Evolutionary conservation across 2,797 vertebrate species (phyloP), one percentile per base, ranked within the genome.

Genomic region (Apodemus agrarius): DNA sequence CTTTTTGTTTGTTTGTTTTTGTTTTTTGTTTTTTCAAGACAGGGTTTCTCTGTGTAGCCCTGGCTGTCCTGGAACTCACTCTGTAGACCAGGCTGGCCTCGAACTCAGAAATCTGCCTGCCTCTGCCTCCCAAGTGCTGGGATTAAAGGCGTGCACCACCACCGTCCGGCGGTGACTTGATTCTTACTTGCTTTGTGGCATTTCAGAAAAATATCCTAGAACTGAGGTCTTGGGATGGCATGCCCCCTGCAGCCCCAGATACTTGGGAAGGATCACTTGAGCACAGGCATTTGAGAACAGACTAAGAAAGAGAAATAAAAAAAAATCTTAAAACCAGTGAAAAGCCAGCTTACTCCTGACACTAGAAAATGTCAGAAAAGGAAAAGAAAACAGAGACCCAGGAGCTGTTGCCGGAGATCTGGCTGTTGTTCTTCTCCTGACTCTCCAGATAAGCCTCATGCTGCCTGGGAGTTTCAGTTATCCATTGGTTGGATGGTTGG

Each of bases 391-490:
- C 59, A 72, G 31, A 87, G 80, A 61, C 5, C 34, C 37, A 52
- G 76, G 54, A 69, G 24, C 52, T 8, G 31, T 29, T 52, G 21
- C 14, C 13, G 16, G 34, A 46, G 43, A 86, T 9, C 12, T 79
- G 14, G 24, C 19, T 26, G 19, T 17, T 5, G 9, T 31, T 85
- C 12, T 34, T 54, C 8, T 24, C 7, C 14, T 52, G 9, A 34
- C 26, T 63, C 61, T 93, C 79, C 0, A 0, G 10, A 19, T 3
- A 17, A 29, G 3, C 31, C 0, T 26, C n/a, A 13, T 1, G 4
- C 31, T n/a, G 29, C 37, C 1, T 52, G 26, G 22, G 0, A 59
- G 82, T 37, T 67, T 74, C 34, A 67, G 46, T 26, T 76, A 59
- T 14, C 52, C 7, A 1, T 43, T 75, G 52, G 52, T 52, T 79